Percentiles rank a stretch among this genome's conserved stretches.
These are phyloP conservation scores for Erpornis zantholeuca DNA, from an alignment of 2,113 vertebrate species.

Conservation along the genomic window DNA sequence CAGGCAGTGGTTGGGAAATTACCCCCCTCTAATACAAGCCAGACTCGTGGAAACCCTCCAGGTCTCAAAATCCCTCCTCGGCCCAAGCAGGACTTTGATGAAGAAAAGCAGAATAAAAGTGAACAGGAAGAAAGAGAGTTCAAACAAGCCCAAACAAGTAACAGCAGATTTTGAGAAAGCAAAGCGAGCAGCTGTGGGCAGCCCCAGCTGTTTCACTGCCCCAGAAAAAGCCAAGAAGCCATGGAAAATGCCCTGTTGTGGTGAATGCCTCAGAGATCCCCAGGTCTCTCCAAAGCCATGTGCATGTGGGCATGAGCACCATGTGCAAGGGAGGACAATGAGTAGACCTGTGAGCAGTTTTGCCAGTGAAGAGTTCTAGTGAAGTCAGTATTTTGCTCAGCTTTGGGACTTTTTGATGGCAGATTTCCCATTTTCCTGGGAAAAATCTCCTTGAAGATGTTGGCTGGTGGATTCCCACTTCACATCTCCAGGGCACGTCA, in stretches of 20 bases:
- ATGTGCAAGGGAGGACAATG: neutral
- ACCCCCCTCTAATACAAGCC: slow-evolving; percentile 36
- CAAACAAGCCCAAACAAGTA: slow-evolving; percentile 39
- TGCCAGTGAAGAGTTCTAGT: neutral
- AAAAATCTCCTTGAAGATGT: rapidly evolving
- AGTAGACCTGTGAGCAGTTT: neutral
- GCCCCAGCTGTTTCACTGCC: neutral
- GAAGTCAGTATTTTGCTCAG: neutral
- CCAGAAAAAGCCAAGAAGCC: neutral
- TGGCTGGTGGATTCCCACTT: neutral
- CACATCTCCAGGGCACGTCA: neutral
- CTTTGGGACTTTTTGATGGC: neutral
- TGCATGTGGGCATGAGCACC: neutral
- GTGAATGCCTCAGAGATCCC: rapidly evolving
- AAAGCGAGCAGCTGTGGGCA: neutral
- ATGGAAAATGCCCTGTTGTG: neutral
- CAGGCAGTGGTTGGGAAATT: neutral
- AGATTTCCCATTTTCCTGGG: neutral
- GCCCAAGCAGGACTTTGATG: slow-evolving; percentile 6
- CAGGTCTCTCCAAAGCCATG: rapidly evolving
- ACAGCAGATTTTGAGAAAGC: neutral
- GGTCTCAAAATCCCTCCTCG: slow-evolving; percentile 6
- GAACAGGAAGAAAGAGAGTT: neutral
- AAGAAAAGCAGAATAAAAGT: slow-evolving; percentile 31
- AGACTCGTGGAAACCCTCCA: slow-evolving; percentile 46